phyloP scores from a whole-genome alignment of 2,888 invertebrate genomes.

The Norana najaformis region DNA sequence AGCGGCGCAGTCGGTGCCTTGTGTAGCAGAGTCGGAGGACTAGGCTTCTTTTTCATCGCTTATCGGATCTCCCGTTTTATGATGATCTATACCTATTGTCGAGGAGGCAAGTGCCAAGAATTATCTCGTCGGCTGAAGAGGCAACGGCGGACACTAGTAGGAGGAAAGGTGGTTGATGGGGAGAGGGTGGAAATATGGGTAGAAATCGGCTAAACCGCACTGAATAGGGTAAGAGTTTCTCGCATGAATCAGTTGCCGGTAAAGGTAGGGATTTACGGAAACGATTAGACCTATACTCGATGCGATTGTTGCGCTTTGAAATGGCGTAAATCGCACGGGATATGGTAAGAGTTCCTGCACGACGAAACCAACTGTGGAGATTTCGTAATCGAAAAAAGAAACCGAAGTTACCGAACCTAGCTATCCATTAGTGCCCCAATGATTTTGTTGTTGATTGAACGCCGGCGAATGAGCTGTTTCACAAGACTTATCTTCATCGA shows the following conservation, averaged over 20 bases:
- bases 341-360: too few relatives aligned
- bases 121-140: neutral
- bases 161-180: neutral
- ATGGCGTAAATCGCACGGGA: too few relatives aligned
- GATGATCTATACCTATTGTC: constrained; percentile 7
- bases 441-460: too few relatives aligned
- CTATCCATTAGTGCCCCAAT: too few relatives aligned
- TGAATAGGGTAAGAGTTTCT: neutral
- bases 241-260: neutral
- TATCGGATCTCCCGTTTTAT: neutral
- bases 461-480: neutral
- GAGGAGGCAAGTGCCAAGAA: neutral
- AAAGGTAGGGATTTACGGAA: neutral
- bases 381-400: too few relatives aligned
- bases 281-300: too few relatives aligned
- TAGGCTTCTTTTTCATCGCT: neutral
- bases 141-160: neutral
- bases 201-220: neutral
- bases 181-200: neutral
- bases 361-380: too few relatives aligned
- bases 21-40: neutral
- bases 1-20: neutral
- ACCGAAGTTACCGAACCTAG: neutral
- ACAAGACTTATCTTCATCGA: neutral
- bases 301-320: too few relatives aligned